Base-by-base conservation (phyloP, 2,888 invertebrate species). In the Lycaena phlaeas region DNA sequence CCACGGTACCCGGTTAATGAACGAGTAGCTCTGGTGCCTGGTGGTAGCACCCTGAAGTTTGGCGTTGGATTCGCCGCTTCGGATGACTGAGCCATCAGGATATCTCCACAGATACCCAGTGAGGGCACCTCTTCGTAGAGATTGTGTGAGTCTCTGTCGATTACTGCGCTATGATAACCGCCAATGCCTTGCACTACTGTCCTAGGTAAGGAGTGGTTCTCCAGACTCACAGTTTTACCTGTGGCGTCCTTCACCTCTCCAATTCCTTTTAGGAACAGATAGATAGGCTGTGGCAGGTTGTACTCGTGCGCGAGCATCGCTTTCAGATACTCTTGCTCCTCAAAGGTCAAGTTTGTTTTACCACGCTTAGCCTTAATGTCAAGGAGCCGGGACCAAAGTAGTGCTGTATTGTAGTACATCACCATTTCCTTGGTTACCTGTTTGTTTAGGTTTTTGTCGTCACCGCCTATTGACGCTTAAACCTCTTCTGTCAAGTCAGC, bases 361-460 rank as follows among this genome's bases (percentile, higher is more conserved):
- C 27, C 27, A 3, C 27, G 27, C n/a, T n/a, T n/a, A n/a, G n/a
- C n/a, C 10, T 28, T 28, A 2, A 4, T 2, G 2, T 28, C n/a
- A n/a, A 56, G 42, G 12, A 58, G 43, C 25, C 51, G 38, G 41
- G 54, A 36, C 49, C 51, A 50, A 7, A 57, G 36, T 36, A 60
- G 11, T 4, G 53, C 48, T n/a, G 53, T 53, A 4, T 42, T 14
- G 29, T 59, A 58, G 36, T 58, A 58, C 29, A 49, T 42, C 18
- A 57, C 11, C 45, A 57, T 56, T 15, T 48, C 49, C 36, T 47
- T 42, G 15, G 48, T 46, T 31, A 58, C 28, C 26, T 48, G 41
- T 36, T 55, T 50, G 15, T 59, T 54, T 3, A 56, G 42, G 38
- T 53, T 55, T 29, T 27, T 30, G 27, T 54, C 56, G 18, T 56